Evolutionary conservation across 2,113 vertebrate species (phyloP).

Genomic region (Passerina amoena): DNA sequence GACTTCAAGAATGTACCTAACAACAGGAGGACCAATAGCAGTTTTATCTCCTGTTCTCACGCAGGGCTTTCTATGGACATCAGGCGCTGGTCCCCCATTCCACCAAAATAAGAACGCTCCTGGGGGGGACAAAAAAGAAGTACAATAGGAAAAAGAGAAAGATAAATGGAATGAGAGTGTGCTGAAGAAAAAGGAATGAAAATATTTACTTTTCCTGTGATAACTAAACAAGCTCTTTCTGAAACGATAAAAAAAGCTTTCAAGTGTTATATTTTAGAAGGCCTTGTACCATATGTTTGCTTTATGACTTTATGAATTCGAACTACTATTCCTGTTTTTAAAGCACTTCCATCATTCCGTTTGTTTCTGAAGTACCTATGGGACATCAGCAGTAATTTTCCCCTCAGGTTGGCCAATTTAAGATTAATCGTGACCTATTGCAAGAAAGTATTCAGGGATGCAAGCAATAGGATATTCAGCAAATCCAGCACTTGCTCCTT

Average conservation of each 20-base stretch:
- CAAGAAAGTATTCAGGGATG: conserved; percentile 9
- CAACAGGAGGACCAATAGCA: not conserved
- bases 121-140: accelerated
- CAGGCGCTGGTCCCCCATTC: not conserved
- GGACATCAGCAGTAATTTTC: conserved; percentile 7
- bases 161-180: not conserved
- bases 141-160: not conserved
- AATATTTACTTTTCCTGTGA: conserved; percentile 20
- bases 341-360: conserved; percentile 10
- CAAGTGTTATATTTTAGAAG: conserved; percentile 20
- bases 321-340: conserved; percentile 28
- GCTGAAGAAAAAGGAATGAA: not conserved
- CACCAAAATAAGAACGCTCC: not conserved
- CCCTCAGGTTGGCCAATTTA: not conserved
- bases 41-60: not conserved
- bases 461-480: conserved; percentile 16
- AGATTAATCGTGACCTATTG: conserved; percentile 47
- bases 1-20: conserved; percentile 37
- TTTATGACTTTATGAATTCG: conserved; percentile 37
- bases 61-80: not conserved
- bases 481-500: conserved; percentile 22
- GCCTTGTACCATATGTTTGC: conserved; percentile 31
- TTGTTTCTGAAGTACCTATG: conserved; percentile 45
- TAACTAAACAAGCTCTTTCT: conserved; percentile 7
- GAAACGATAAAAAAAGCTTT: conserved; percentile 34